Evolutionary conservation across 2,888 invertebrate species (phyloP).

Genomic region (Pachycephus smyrnensis): DNA sequence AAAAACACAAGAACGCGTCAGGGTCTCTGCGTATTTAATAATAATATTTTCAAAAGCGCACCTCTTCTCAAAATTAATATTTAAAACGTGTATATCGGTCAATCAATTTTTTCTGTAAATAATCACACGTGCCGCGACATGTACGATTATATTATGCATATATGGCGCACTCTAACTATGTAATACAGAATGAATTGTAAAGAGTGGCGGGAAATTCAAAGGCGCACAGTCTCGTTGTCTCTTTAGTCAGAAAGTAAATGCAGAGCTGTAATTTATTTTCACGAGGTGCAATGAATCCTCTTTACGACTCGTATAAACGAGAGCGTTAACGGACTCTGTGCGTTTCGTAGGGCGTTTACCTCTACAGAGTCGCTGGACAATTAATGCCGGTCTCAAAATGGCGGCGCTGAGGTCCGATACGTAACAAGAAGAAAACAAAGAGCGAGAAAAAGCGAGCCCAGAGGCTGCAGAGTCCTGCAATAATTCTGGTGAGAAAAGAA

Average conservation of each 20-base stretch:
- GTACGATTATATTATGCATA: neutral
- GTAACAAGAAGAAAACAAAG: neutral
- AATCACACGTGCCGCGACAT: neutral
- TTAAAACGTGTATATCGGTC: neutral
- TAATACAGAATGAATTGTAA: neutral
- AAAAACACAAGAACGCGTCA: neutral
- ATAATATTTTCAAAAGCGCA: neutral
- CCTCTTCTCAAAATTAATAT: neutral
- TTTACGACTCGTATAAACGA: neutral
- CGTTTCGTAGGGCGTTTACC: neutral
- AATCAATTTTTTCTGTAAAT: neutral
- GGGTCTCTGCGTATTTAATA: neutral
- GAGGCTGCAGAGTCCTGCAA: neutral
- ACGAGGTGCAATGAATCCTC: neutral
- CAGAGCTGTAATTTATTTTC: neutral
- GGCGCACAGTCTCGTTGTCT: neutral
- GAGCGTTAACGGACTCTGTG: neutral
- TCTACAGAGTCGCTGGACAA: neutral
- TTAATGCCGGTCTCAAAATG: neutral
- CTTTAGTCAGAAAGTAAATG: neutral
- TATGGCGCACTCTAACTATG: neutral
- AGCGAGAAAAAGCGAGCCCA: neutral
- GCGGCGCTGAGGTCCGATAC: neutral
- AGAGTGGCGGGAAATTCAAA: neutral
- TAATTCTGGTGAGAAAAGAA: neutral